Percentiles rank a stretch among this genome's conserved stretches.
These are phyloP conservation scores for Deilephila elpenor DNA, from an alignment of 2,888 invertebrate species.

Conservation along the genomic window DNA sequence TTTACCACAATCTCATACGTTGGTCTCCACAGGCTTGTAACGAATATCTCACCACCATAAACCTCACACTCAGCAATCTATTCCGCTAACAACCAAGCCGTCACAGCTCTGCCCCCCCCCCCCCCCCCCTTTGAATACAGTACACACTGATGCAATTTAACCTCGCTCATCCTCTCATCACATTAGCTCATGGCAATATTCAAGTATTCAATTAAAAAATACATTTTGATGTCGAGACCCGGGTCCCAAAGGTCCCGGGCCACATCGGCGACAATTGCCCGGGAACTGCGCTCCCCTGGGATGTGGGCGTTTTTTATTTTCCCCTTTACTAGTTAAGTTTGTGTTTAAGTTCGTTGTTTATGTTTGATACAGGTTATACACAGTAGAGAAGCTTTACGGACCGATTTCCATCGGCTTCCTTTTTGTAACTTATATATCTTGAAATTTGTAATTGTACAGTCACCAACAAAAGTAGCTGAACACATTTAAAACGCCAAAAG, in stretches of 20 bases:
- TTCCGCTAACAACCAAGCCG: too few relatives aligned
- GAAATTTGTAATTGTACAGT: too few relatives aligned
- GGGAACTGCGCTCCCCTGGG: constrained; percentile 14
- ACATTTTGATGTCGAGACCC: constrained; percentile 18
- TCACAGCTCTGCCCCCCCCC: too few relatives aligned
- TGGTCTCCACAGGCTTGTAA: too few relatives aligned
- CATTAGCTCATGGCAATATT: constrained; percentile 6
- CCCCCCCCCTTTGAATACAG: background rate
- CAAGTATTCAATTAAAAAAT: constrained; percentile 22
- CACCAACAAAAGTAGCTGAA: too few relatives aligned
- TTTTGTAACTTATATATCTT: background rate
- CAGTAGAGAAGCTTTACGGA: too few relatives aligned
- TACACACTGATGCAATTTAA: background rate
- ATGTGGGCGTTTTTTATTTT: constrained; percentile 19
- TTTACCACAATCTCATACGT: too few relatives aligned
- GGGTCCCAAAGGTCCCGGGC: constrained; percentile 18
- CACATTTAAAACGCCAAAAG: too few relatives aligned
- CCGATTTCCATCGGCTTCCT: background rate
- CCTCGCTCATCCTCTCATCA: background rate
- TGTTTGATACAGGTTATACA: background rate
- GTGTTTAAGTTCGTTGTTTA: constrained; percentile 20
- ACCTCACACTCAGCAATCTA: too few relatives aligned
- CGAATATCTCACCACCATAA: too few relatives aligned
- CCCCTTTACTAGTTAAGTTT: constrained; percentile 28
- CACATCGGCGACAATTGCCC: constrained; percentile 30